Evolutionary conservation across 2,113 vertebrate genomes (phyloP).

Genomic region (Poecile atricapillus): DNA sequence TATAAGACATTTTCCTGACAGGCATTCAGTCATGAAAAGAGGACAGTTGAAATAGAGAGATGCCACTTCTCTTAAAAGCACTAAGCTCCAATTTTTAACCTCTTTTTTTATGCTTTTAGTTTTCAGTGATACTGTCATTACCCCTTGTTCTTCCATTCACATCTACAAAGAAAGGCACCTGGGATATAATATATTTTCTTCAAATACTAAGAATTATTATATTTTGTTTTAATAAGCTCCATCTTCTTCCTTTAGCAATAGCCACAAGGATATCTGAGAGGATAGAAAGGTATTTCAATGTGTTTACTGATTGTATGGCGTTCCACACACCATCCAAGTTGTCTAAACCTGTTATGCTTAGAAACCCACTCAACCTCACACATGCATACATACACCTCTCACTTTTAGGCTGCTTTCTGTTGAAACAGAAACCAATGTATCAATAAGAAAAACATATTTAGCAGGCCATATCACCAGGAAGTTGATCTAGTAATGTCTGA

Average conservation of each 20-base stretch:
- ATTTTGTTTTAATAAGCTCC: not conserved
- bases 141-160: not conserved
- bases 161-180: not conserved
- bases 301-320: not conserved
- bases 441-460: not conserved
- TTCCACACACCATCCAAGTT: not conserved
- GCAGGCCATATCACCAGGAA: not conserved
- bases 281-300: not conserved
- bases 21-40: not conserved
- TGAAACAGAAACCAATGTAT: not conserved
- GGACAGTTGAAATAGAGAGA: not conserved
- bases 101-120: not conserved
- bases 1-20: not conserved
- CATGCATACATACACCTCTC: rapidly evolving
- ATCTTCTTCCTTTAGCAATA: not conserved
- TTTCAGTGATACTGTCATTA: not conserved
- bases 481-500: not conserved
- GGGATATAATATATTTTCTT: not conserved
- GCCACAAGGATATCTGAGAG: not conserved
- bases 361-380: not conserved
- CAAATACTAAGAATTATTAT: not conserved
- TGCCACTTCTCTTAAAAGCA: not conserved
- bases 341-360: not conserved
- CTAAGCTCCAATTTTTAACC: not conserved
- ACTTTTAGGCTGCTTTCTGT: not conserved